Conservation (phyloP, 2,888 invertebrate species). For the Hemistola chrysoprasaria region DNA sequence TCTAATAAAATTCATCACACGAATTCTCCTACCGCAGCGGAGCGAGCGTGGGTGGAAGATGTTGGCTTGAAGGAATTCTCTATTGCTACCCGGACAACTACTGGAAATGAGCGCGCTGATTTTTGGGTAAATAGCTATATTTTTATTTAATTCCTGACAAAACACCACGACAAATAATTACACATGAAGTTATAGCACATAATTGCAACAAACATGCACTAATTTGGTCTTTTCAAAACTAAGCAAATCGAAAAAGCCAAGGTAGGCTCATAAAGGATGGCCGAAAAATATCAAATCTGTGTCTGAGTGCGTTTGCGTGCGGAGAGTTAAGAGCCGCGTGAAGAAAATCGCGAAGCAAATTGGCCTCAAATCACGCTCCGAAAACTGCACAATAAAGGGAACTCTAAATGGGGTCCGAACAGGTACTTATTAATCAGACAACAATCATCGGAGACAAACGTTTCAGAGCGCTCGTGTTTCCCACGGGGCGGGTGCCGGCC, state of each 20-base stretch:
- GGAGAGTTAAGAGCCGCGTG: constrained; percentile 36
- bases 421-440: constrained; percentile 53
- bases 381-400: constrained; percentile 48
- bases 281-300: background rate
- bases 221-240: no score
- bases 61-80: constrained; percentile 15
- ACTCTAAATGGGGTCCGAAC: constrained; percentile 36
- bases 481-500: constrained; percentile 72
- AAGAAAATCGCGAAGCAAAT: constrained; percentile 51
- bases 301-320: constrained; percentile 1
- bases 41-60: constrained; percentile 18
- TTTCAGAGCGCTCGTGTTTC: constrained; percentile 58
- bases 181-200: no score
- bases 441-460: constrained; percentile 67
- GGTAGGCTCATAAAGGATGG: no score
- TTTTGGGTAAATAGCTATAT: no score
- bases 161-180: no score
- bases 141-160: no score
- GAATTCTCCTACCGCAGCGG: constrained; percentile 10
- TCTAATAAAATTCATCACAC: constrained; percentile 13
- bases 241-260: no score
- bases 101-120: background rate
- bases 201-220: no score
- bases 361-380: constrained; percentile 51
- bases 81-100: constrained; percentile 8